A percentile compares a stretch with the other conserved stretches of the same genome.
Conservation (phyloP, 2,113 vertebrate genomes). For the Ptychochromis oligacanthus region DNA sequence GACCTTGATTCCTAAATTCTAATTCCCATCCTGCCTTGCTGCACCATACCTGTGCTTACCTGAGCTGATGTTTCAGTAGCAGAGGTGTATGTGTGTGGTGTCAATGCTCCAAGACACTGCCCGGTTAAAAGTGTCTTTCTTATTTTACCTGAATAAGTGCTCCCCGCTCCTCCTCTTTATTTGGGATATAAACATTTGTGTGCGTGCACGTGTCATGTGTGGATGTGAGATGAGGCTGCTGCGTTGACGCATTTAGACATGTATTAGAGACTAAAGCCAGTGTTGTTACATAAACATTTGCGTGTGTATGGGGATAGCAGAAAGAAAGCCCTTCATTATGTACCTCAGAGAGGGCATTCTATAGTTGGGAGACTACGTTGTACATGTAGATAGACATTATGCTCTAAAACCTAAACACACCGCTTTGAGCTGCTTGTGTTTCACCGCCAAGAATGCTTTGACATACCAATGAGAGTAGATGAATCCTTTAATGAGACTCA, state of each 20-base stretch:
- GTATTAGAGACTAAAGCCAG: background rate
- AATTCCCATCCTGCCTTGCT: background rate
- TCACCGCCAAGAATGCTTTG: background rate
- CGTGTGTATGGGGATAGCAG: background rate
- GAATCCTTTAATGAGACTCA: background rate
- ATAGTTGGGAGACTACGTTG: background rate
- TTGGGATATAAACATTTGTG: slow-evolving; percentile 61
- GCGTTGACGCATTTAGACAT: background rate
- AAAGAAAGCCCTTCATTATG: background rate
- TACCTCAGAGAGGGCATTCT: background rate
- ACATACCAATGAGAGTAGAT: background rate
- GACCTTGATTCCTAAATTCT: background rate
- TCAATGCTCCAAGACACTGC: slow-evolving; percentile 23
- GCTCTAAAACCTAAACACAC: background rate
- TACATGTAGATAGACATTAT: background rate
- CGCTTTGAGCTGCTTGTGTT: background rate
- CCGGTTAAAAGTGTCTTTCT: slow-evolving; percentile 46
- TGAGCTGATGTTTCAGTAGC: slow-evolving; percentile 35
- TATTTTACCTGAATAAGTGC: slow-evolving; percentile 53
- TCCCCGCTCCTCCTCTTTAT: slow-evolving; percentile 71
- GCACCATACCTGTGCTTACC: slow-evolving; percentile 54
- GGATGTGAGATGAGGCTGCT: background rate
- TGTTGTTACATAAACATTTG: slow-evolving; percentile 68
- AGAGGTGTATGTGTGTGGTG: slow-evolving; percentile 9
- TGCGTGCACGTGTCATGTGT: background rate